Percentiles rank a stretch among this genome's conserved stretches.
phyloP scores from a whole-genome alignment of 2,888 invertebrate genomes.

The Drosophila pullipes region DNA sequence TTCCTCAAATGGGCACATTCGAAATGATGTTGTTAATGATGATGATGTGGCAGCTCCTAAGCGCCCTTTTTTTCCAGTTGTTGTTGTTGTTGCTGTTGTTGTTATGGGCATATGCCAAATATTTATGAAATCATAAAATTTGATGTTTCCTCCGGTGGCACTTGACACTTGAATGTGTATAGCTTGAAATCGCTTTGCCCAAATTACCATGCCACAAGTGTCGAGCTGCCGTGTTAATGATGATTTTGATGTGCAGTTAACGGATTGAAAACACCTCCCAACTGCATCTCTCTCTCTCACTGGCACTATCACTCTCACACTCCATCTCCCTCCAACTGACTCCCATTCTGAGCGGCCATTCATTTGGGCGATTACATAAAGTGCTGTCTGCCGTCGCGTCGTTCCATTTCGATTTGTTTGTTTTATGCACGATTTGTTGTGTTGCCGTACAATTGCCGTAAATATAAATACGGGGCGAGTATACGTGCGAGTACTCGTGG shows the following conservation, averaged over 20 bases:
- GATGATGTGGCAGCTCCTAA: conserved; percentile 15
- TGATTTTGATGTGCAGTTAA: conserved; percentile 81
- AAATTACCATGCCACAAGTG: conserved; percentile 30
- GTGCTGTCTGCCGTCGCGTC: conserved; percentile 31
- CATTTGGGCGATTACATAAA: conserved; percentile 57
- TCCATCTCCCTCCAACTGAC: neutral
- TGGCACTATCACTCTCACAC: neutral
- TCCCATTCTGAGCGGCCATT: conserved; percentile 33
- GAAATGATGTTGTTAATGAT: conserved; percentile 18
- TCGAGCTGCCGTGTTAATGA: conserved; percentile 69
- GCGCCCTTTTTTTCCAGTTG: neutral
- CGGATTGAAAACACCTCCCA: conserved; percentile 68
- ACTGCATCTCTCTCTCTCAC: conserved; percentile 3
- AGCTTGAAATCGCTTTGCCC: conserved; percentile 37
- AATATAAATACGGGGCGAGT: conserved; percentile 71
- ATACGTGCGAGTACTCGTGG: conserved; percentile 48
- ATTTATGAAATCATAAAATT: conserved; percentile 85
- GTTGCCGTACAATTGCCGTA: conserved; percentile 74
- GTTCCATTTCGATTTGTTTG: conserved; percentile 61
- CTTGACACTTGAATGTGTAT: conserved; percentile 72
- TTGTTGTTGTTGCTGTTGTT: neutral
- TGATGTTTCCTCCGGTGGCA: conserved; percentile 83
- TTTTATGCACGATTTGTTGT: conserved; percentile 75
- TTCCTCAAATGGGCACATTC: conserved; percentile 21
- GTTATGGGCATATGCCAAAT: conserved; percentile 55